These are phyloP conservation scores for Alexandromys fortis DNA, from an alignment of 2,113 vertebrate genomes.

Conservation along the genomic window DNA sequence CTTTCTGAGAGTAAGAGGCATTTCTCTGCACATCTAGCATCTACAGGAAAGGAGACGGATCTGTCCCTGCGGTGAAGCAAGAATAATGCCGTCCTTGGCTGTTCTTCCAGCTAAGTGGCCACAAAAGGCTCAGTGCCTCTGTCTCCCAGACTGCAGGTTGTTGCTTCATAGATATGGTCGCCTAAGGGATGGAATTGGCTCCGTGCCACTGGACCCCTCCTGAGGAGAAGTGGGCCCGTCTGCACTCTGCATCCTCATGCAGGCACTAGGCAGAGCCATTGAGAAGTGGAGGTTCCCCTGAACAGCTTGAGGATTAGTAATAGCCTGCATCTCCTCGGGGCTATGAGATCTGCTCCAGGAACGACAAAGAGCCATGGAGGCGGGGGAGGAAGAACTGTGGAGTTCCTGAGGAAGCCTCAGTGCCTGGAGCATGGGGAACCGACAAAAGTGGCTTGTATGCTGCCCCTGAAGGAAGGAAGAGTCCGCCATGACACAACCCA, in stretches of 20 bases:
- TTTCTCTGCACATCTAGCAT: not conserved
- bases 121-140: not conserved
- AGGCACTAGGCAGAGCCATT: too few species aligned
- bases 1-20: not conserved
- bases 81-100: not conserved
- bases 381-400: too few species aligned
- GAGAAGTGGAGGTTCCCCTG: not conserved
- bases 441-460: not conserved
- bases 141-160: not conserved
- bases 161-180: not conserved
- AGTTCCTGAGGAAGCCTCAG: not conserved
- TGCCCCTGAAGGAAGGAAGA: not conserved
- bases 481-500: not conserved
- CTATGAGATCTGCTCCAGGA: not conserved
- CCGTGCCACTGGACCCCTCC: not conserved
- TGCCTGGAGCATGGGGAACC: not conserved
- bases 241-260: not conserved
- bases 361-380: too few species aligned
- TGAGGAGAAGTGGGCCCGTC: not conserved
- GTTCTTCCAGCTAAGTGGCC: not conserved
- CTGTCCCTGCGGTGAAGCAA: fast-evolving
- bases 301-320: not conserved
- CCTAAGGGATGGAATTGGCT: not conserved
- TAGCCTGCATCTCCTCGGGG: not conserved
- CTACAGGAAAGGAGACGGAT: not conserved